phyloP scores from a whole-genome alignment of 2,888 invertebrate species.

The Monochamus alternatus region DNA sequence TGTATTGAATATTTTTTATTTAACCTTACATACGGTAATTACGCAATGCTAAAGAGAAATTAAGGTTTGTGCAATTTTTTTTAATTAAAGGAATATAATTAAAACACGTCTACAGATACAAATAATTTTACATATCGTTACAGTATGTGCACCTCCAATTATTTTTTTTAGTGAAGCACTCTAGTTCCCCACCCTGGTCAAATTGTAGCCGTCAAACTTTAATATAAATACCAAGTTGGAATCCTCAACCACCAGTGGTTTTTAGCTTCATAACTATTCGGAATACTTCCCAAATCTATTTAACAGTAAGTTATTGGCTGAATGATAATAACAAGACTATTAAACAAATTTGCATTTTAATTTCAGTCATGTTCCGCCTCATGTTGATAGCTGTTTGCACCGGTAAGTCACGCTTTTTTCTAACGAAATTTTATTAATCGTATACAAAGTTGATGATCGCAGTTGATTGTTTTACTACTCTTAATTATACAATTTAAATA shows the following conservation, averaged over 20 bases:
- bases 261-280: conserved; percentile 6
- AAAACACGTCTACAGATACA: background rate
- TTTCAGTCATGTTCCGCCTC: background rate
- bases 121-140: conserved; percentile 8
- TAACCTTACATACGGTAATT: conserved; percentile 1
- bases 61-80: too few species aligned
- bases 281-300: background rate
- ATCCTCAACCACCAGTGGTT: background rate
- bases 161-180: conserved; percentile 1
- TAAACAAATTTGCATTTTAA: background rate
- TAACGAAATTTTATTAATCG: too few species aligned
- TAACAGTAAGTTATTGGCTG: background rate
- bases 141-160: conserved; percentile 4
- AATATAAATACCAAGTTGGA: background rate
- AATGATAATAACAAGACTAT: background rate
- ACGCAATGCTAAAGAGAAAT: conserved; percentile 2
- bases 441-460: too few species aligned
- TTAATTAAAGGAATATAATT: background rate
- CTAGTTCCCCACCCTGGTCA: background rate
- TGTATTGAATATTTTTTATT: background rate
- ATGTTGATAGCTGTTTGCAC: background rate
- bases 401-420: background rate
- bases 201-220: background rate
- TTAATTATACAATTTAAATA: too few species aligned
- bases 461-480: too few species aligned